phyloP scores from a whole-genome alignment of 2,113 vertebrate species.

The Arenaria interpres region DNA sequence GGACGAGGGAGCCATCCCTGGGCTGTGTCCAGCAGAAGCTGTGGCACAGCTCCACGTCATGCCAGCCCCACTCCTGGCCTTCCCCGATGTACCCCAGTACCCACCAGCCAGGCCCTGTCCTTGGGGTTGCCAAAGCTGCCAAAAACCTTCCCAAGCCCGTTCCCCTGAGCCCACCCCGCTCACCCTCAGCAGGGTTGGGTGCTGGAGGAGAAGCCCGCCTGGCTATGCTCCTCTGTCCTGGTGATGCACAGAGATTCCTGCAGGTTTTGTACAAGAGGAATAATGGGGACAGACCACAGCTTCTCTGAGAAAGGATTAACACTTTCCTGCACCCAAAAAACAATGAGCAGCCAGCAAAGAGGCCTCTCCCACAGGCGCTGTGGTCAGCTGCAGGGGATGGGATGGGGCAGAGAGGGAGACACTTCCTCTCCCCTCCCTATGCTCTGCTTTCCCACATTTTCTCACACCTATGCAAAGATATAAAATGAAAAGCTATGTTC shows the following conservation, averaged over 20 bases:
- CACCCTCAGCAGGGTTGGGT: accelerated
- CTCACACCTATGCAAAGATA: background rate
- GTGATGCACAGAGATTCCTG: accelerated
- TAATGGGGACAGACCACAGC: background rate
- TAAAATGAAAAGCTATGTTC: background rate
- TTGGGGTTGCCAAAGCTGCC: background rate
- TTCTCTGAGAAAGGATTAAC: background rate
- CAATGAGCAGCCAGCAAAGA: background rate
- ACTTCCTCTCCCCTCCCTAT: background rate
- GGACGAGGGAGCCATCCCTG: background rate
- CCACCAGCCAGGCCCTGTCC: background rate
- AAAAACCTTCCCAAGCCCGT: background rate
- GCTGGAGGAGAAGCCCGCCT: background rate
- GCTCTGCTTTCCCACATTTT: background rate
- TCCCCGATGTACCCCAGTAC: background rate
- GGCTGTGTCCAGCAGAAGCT: background rate
- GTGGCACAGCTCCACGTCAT: background rate
- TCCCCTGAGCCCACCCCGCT: background rate
- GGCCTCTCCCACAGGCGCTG: background rate
- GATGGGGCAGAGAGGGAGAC: background rate
- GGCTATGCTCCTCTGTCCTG: accelerated
- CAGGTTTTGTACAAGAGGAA: background rate
- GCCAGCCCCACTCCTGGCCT: background rate
- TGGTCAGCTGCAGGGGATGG: background rate
- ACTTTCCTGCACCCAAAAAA: background rate